Evolutionary conservation across 2,888 invertebrate species (phyloP).

Genomic region (Acrobasis suavella): DNA sequence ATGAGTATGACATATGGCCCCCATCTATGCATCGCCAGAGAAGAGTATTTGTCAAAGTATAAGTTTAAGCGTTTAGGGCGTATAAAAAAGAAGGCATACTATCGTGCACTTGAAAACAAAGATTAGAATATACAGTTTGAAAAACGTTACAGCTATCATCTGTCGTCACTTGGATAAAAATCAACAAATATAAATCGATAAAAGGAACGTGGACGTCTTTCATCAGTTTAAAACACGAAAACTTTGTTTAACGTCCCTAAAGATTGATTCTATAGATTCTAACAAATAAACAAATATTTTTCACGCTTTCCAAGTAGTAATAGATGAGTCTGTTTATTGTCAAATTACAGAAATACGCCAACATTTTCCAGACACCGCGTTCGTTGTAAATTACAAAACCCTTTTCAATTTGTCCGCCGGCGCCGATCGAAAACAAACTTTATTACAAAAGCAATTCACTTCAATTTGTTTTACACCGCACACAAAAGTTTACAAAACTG

Average conservation of each 20-base stretch:
- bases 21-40: too few relatives aligned
- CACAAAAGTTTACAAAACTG: not conserved
- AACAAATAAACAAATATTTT: not conserved
- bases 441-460: conserved; percentile 5
- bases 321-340: conserved; percentile 6
- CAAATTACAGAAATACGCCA: conserved; percentile 11
- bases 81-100: too few relatives aligned
- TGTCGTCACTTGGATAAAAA: too few relatives aligned
- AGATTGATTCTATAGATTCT: not conserved
- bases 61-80: too few relatives aligned
- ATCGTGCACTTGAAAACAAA: too few relatives aligned
- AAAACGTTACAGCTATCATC: too few relatives aligned
- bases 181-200: too few relatives aligned
- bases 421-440: conserved; percentile 11
- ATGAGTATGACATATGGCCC: too few relatives aligned
- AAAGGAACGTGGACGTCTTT: too few relatives aligned
- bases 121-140: too few relatives aligned
- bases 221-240: too few relatives aligned
- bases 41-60: too few relatives aligned
- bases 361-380: conserved; percentile 12
- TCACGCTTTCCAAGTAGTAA: not conserved
- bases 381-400: conserved; percentile 18
- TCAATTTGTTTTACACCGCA: not conserved
- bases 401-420: conserved; percentile 9
- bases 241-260: not conserved